Evolutionary conservation across 2,888 invertebrate genomes (phyloP).

Genomic region (Noctua comes): DNA sequence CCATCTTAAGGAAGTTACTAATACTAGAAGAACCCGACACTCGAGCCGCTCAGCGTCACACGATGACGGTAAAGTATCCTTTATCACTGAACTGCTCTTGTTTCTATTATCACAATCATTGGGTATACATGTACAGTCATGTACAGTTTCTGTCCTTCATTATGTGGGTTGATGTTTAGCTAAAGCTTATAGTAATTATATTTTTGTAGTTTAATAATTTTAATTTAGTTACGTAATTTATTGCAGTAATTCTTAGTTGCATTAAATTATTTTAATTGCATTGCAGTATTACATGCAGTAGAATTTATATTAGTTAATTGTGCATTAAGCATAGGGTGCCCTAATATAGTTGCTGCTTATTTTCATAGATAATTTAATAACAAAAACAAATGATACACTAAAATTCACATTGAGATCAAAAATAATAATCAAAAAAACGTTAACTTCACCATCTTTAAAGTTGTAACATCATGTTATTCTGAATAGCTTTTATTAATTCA

Average conservation of each 20-base stretch:
- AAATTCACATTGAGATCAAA: not conserved
- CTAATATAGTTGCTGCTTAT: slow-evolving; percentile 1
- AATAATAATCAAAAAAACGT: not conserved
- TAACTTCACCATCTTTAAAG: not conserved
- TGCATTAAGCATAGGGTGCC: not conserved
- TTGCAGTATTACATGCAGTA: not conserved
- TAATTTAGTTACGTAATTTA: not conserved
- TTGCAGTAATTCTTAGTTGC: not conserved
- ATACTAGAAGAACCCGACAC: slow-evolving; percentile 68
- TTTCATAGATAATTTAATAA: slow-evolving; percentile 13
- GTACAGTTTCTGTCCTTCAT: not conserved
- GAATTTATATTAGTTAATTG: not conserved
- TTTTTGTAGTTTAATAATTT: not conserved
- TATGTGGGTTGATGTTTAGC: slow-evolving; percentile 26
- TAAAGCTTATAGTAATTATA: not conserved
- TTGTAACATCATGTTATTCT: not conserved
- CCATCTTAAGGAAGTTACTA: slow-evolving; percentile 74
- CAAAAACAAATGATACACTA: not conserved
- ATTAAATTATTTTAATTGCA: not conserved
- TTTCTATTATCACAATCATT: slow-evolving; percentile 19
- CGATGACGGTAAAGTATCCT: slow-evolving; percentile 81
- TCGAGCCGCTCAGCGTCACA: slow-evolving; percentile 79
- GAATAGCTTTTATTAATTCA: too few relatives aligned
- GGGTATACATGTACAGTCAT: slow-evolving; percentile 20
- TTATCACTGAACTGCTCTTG: too few relatives aligned